Base-by-base conservation (phyloP, 2,888 invertebrate genomes). In the Rhynchonema sp. region DNA sequence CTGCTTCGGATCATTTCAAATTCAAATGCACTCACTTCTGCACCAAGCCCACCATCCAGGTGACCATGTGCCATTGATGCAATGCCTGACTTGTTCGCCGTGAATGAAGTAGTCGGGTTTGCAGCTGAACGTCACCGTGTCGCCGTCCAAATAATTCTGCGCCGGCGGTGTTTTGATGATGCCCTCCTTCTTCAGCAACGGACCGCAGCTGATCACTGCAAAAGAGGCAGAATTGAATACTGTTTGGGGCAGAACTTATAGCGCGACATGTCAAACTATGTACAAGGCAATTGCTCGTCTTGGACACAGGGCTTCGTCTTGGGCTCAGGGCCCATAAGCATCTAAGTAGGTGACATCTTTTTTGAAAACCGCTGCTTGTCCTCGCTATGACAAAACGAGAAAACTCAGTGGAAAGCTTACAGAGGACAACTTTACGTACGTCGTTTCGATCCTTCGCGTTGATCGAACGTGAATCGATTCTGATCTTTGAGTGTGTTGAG, bases 41-140 rank as follows among this genome's bases (percentile, higher is more conserved):
- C 67, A 67, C 67, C 67, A 67, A 2, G 64, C 65, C 67, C 67
- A 67, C 66, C 67, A 67, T 27, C 67, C 67, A 13, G 64, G 65
- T 1, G 65, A 63, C 67, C 67, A 67, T 13, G 66, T 67, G 46
- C 67, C 67, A 58, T 67, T 67, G 6, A 60, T 53, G 53, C 67
- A 67, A 3, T 58, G 59, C 38, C 67, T 49, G 52, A 65, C 64
- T 52, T 63, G 64, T 26, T 65, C 67, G 38, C 67, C 67, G 59
- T 67, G 67, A n/a, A 67, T 64, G 56, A 65, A 67, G 49, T 66
- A 67, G 38, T 67, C 66, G 1, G 66, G 66, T 60, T 67, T 66
- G 60, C 67, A 67, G 17, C 64, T 65, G 59, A 62, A 62, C n/a
- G 64, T 65, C 28, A 66, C 66, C 13, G 59, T 62, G 52, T 64